Conservation (phyloP, 2,888 invertebrate genomes). For the Amiota mariae region DNA sequence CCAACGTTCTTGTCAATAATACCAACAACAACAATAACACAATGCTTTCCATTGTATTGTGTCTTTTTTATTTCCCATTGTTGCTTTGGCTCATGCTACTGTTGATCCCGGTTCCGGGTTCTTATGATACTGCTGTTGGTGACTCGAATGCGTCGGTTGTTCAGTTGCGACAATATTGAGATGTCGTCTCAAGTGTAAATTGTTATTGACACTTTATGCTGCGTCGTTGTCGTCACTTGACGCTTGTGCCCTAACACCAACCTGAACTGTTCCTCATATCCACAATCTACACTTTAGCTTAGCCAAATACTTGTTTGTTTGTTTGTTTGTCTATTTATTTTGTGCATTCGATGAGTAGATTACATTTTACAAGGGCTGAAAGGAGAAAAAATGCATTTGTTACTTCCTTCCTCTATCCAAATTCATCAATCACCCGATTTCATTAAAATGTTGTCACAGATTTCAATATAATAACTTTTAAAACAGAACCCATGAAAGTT, state of each 20-base stretch:
- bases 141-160: slow-evolving; percentile 1
- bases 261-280: background rate
- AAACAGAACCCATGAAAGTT: no score
- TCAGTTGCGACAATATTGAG: slow-evolving; percentile 60
- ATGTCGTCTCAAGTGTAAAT: slow-evolving; percentile 67
- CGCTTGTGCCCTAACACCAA: slow-evolving; percentile 16
- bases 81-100: slow-evolving; percentile 46
- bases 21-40: background rate
- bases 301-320: slow-evolving; percentile 47
- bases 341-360: slow-evolving; percentile 53
- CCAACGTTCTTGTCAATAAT: background rate
- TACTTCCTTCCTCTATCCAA: no score
- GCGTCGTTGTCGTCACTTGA: slow-evolving; percentile 40
- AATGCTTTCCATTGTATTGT: background rate
- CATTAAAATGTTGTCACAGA: no score
- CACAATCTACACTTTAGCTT: background rate
- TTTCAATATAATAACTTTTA: no score
- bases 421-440: no score
- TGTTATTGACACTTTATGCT: slow-evolving; percentile 65
- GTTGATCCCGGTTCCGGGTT: slow-evolving; percentile 39
- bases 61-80: background rate
- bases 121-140: background rate
- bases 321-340: slow-evolving; percentile 49
- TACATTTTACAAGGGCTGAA: background rate
- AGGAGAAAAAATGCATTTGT: no score